Base-by-base conservation (phyloP, 2,888 invertebrate species). In the Chorisops tibialis region DNA sequence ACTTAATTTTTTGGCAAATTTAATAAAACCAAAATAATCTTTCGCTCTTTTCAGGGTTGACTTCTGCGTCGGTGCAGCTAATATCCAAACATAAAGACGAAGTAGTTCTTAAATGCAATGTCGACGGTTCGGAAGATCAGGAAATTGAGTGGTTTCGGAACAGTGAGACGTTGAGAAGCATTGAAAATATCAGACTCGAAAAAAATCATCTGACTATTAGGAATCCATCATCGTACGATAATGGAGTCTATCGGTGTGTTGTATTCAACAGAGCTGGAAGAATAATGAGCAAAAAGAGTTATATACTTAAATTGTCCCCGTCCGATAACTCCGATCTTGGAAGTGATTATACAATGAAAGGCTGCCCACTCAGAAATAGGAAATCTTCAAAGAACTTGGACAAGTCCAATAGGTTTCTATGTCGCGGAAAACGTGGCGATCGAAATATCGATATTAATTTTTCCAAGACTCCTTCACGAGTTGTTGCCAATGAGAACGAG, bases 171-270 rank as follows among this genome's bases (percentile, higher is more conserved):
- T 71, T 89, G 63, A 79, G 79, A 66, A 82, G 81, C 67, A 81
- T 80, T 64, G 80, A 82, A 35, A 82, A 83, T 61, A 76, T 87
- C 59, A 81, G 83, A 68, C 78, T 85, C 63, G 83, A 84, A 22
- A 70, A 73, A 62, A 75, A 76, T 67, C 73, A 72, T 3, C 65
- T 78, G 9, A 65, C 74, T n/a, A 72, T 78, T 58, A 71, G 70
- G 21, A 73, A 71, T 65, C 76, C 77, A 4, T 71, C 68, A 16
- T 59, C 49, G 35, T 66, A 67, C 22, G 86, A 87, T 71, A 88
- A 87, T 74, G 91, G 90, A 0, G 82, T 89, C 61, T 91, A 90
- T 77, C 83, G 86, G 21, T 91, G 91, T 73, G 77, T 81, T 52
- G 88, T 86, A 16, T 81, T 81, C 63, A 90, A 89, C 77, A 82